Evolutionary conservation across 2,797 vertebrate genomes (phyloP).

Genomic region (Gephyroberyx darwinii): DNA sequence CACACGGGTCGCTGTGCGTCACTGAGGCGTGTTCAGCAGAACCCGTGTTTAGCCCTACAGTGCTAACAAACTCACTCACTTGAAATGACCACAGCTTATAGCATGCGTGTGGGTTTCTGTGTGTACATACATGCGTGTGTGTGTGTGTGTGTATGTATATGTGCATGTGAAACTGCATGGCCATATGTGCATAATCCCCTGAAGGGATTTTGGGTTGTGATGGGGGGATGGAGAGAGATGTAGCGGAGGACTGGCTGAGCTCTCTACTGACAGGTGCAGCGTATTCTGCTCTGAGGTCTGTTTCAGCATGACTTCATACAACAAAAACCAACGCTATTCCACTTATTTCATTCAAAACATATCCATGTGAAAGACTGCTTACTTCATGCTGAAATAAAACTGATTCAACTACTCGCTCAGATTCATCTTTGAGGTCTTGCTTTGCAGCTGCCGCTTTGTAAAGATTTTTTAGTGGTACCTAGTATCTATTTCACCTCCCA

Average conservation of each 20-base stretch:
- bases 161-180: conserved; percentile 16
- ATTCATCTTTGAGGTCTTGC: conserved; percentile 9
- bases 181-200: conserved; percentile 39
- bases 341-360: conserved; percentile 41
- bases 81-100: conserved; percentile 45
- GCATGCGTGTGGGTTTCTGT: conserved; percentile 29
- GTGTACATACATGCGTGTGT: conserved; percentile 15
- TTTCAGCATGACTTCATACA: conserved; percentile 69
- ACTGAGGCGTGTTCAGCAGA: conserved; percentile 39
- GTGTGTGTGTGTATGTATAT: conserved; percentile 47
- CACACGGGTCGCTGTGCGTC: not conserved
- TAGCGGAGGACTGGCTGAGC: conserved; percentile 65
- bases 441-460: not conserved
- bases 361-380: not conserved
- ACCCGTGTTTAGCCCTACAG: conserved; percentile 56
- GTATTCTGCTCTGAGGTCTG: conserved; percentile 57
- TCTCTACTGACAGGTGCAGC: conserved; percentile 70
- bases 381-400: conserved; percentile 13
- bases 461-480: not conserved
- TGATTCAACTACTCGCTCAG: conserved; percentile 8
- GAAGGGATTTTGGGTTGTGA: conserved; percentile 14
- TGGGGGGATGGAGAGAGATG: conserved; percentile 35
- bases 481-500: not conserved
- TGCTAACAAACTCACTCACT: conserved; percentile 56
- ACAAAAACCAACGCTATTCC: not conserved